Base-by-base conservation (phyloP, 30 jellyfish, hydroid and myxozoan species). In the Chrysaora quinquecirrha region DNA sequence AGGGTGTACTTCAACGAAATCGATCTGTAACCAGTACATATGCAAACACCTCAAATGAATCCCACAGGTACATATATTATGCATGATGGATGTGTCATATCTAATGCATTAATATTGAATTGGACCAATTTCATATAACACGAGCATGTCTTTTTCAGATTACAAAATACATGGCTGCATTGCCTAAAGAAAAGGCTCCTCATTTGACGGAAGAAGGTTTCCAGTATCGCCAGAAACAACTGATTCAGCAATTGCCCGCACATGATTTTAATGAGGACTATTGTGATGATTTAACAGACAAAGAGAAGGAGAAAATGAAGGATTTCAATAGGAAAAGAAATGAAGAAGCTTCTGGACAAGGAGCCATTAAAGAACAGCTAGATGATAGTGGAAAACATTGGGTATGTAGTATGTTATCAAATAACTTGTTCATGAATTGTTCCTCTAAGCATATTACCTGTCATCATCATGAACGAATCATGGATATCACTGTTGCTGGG, bases 301-400 rank as follows among this genome's bases (percentile, higher is more conserved):
- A 73, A 33, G 98, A 92, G 65, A 80, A 80, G 69, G 74, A 78
- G 77, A 80, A 81, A 60, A 86, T 92, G 98, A 67, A 85, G 56
- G 90, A 69, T 34, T 92, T 92, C 71, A 92, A 66, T 32, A 90
- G 88, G 9, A 71, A 80, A 31, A 82, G 98, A 64, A 86, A 92
- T 50, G 98, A 92, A 29, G 96, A 92, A 32, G 98, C 98, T 1
- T 73, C 87, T 27, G 98, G 98, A 52, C 98, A 92, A 71, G 98
- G 98, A 21, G 97, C 93, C 46, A 92, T 92, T 30, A 85, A 92
- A 67, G 98, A 92, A 76, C 88, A 81, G 14, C 66, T 83, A 3
- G 96, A 75, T 43, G 54, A 27, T 16, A 49, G 66, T 19, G 96
- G 65, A 32, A 92, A 68, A 38, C 75, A 69, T 19, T 92, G 98